Base-by-base conservation (phyloP, 2,797 vertebrate genomes). In the Clarias laeviceps region DNA sequence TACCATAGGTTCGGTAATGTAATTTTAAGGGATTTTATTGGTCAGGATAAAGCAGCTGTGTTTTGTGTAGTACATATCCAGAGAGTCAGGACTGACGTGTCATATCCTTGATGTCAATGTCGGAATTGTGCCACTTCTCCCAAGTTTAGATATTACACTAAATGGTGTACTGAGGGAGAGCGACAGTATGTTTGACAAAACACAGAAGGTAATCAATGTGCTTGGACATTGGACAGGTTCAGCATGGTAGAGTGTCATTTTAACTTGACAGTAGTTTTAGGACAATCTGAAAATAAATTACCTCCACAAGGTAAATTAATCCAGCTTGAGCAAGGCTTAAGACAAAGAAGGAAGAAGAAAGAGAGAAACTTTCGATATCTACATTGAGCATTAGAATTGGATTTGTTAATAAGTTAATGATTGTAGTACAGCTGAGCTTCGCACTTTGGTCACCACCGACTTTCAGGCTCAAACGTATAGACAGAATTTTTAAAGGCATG, bases 381-480 rank as follows among this genome's bases (percentile, higher is more conserved):
- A 66, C 40, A 81, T 45, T 68, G 68, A 56, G 62, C 18, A 72
- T 24, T 80, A 65, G 66, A 69, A 84, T 15, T 73, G 24, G n/a
- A 57, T 32, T 29, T 74, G 34, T 29, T 61, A 84, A 66, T 83
- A 34, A 56, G 34, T 84, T 76, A 68, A 90, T 69, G 80, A 91
- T 76, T 87, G 82, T 74, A 65, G 91, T 89, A 62, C 80, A 90
- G 89, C 89, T 87, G 93, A 86, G 70, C 89, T 90, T 92, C 91
- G 66, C 22, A 81, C 72, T 85, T 86, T 65, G 68, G 79, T 95
- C 93, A 94, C 92, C 89, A 9, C 68, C 79, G 27, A 91, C 88
- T 91, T 88, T 84, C 87, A 91, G 86, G 45, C 89, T 90, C 85
- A 89, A 90, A 88, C 85, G 83, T 29, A 77, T 66, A 69, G 74